Conservation (phyloP, 2,113 vertebrate genomes). For the Pao palembangensis region DNA sequence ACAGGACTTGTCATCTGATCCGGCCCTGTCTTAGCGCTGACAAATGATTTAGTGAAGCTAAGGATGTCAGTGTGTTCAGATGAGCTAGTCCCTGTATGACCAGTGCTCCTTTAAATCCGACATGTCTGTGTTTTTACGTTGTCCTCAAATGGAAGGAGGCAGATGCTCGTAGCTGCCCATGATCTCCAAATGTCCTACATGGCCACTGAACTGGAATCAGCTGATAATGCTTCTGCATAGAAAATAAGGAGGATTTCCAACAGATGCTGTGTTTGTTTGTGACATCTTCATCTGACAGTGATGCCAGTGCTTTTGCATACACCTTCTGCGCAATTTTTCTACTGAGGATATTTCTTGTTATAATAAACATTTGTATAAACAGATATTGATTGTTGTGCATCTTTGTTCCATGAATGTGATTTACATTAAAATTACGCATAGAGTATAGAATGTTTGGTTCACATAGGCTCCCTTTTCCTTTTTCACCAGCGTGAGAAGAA, state of each 20-base stretch:
- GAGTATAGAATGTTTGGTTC: neutral
- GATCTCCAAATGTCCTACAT: slow-evolving; percentile 63
- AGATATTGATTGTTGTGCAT: slow-evolving; percentile 8
- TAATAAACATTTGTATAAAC: slow-evolving; percentile 61
- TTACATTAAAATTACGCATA: neutral
- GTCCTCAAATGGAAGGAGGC: slow-evolving; percentile 53
- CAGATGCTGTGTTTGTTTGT: slow-evolving; percentile 50
- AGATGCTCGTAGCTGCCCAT: slow-evolving; percentile 45
- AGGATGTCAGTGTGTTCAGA: slow-evolving; percentile 59
- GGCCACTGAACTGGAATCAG: slow-evolving; percentile 71
- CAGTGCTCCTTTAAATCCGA: slow-evolving; percentile 13
- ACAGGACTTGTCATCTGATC: slow-evolving; percentile 16
- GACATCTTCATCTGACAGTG: slow-evolving; percentile 34
- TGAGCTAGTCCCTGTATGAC: slow-evolving; percentile 25
- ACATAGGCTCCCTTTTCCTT: too few species aligned
- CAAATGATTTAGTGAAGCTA: slow-evolving; percentile 42
- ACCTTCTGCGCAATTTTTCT: slow-evolving; percentile 43
- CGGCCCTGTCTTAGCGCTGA: slow-evolving; percentile 16
- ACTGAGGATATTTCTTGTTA: slow-evolving; percentile 34
- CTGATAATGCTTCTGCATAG: slow-evolving; percentile 43
- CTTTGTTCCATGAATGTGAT: neutral
- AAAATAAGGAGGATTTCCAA: slow-evolving; percentile 63
- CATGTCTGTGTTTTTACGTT: slow-evolving; percentile 22
- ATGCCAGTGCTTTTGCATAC: slow-evolving; percentile 25
- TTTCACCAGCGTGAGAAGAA: too few species aligned